Conservation (phyloP, 92 coral and sea anemone species). For the Phenganax marumi region DNA sequence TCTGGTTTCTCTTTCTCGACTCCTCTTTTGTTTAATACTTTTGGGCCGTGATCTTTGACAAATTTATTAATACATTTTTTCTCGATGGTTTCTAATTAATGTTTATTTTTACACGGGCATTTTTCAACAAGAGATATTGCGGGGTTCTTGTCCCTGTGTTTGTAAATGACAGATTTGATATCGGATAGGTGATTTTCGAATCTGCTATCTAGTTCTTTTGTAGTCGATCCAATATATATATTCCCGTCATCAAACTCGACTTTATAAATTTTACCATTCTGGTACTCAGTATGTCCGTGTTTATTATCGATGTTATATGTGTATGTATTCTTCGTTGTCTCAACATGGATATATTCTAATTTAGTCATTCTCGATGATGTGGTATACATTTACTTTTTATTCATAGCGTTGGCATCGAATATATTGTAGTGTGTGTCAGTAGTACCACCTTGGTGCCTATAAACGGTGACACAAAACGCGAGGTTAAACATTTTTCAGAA, state of each 20-base stretch:
- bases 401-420: too few relatives aligned
- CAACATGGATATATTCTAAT: too few relatives aligned
- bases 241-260: not conserved
- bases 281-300: too few relatives aligned
- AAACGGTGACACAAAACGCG: too few relatives aligned
- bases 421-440: too few relatives aligned
- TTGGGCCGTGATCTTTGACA: not conserved
- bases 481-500: too few relatives aligned
- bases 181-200: not conserved
- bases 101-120: constrained; percentile 1
- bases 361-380: too few relatives aligned
- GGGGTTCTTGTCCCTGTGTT: not conserved
- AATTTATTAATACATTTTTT: not conserved
- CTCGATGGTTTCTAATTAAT: not conserved
- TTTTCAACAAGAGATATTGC: not conserved
- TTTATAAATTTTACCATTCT: too few relatives aligned
- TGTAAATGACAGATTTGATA: not conserved
- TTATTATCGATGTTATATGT: too few relatives aligned
- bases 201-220: constrained; percentile 17
- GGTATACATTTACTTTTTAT: not conserved
- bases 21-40: not conserved
- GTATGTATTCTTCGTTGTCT: too few relatives aligned
- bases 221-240: constrained; percentile 33
- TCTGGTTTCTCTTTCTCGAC: not conserved
- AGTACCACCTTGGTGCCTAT: too few relatives aligned